Conservation (phyloP, 2,797 vertebrate species). For the Rhyacichthys aspro region DNA sequence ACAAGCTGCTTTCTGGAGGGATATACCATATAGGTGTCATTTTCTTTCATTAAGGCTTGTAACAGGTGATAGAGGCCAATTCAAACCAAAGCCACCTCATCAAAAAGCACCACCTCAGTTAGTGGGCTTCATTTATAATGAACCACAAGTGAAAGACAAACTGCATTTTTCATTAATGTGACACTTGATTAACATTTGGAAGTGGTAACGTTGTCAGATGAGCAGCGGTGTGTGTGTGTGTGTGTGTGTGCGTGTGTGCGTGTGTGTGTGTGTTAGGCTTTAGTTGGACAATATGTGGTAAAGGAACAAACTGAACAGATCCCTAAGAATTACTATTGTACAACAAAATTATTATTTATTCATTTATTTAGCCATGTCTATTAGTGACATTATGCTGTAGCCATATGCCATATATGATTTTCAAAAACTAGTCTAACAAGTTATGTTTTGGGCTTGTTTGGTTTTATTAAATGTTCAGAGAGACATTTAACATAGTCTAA, state of each 20-base stretch:
- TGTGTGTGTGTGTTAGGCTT: constrained; percentile 14
- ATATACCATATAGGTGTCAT: background rate
- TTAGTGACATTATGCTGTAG: too few relatives aligned
- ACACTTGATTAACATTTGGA: constrained; percentile 11
- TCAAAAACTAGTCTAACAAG: too few relatives aligned
- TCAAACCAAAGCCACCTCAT: constrained; percentile 9
- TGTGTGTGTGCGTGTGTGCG: constrained; percentile 14
- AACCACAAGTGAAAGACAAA: constrained; percentile 21
- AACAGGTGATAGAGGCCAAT: background rate
- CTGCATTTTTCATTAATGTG: constrained; percentile 12
- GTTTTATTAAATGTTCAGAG: too few relatives aligned
- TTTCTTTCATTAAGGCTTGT: background rate
- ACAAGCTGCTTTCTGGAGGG: background rate
- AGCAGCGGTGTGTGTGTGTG: background rate
- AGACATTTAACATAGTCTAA: too few relatives aligned
- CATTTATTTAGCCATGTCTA: too few relatives aligned
- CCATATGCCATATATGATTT: too few relatives aligned
- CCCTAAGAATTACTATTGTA: too few relatives aligned
- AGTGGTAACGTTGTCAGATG: constrained; percentile 29
- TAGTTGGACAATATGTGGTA: too few relatives aligned
- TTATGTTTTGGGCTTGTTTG: too few relatives aligned
- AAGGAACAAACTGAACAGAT: too few relatives aligned
- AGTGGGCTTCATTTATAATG: background rate
- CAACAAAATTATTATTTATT: too few relatives aligned
- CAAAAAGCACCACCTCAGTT: constrained; percentile 20